Evolutionary conservation across 2,797 vertebrate genomes (phyloP).

Genomic region (Buphagus erythrorhynchus): DNA sequence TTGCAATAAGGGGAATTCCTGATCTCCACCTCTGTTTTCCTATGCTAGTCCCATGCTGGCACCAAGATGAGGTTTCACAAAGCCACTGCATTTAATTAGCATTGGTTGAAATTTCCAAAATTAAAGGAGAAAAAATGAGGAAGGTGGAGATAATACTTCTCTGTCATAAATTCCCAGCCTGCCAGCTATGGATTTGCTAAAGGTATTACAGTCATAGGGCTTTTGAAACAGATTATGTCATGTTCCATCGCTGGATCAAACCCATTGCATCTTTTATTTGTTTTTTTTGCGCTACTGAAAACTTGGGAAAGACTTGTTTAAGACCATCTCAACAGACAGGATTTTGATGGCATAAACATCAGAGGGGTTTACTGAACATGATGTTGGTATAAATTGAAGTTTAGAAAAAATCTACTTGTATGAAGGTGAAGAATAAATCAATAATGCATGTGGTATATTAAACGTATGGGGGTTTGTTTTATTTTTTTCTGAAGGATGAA

Average conservation of each 20-base stretch:
- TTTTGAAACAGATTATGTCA: not conserved
- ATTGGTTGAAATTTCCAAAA: not conserved
- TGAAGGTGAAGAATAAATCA: not conserved
- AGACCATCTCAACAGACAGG: not conserved
- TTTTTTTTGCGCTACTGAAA: not conserved
- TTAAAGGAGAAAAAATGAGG: not conserved
- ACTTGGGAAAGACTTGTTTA: not conserved
- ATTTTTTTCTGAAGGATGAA: constrained; percentile 77
- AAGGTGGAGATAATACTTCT: not conserved
- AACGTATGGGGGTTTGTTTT: not conserved
- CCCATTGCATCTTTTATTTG: not conserved
- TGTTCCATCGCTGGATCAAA: not conserved
- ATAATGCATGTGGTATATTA: not conserved
- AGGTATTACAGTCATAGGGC: not conserved
- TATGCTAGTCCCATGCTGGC: not conserved
- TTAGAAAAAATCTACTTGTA: not conserved
- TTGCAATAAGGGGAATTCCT: not conserved
- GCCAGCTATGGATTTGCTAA: not conserved
- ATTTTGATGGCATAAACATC: not conserved
- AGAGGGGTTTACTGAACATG: not conserved
- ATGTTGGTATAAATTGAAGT: not conserved
- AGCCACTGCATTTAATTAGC: not conserved
- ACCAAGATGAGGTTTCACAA: not conserved
- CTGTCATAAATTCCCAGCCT: not conserved
- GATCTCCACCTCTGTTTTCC: not conserved